Evolutionary conservation across 2,888 invertebrate species (phyloP).

Genomic region (Aplocera efformata): DNA sequence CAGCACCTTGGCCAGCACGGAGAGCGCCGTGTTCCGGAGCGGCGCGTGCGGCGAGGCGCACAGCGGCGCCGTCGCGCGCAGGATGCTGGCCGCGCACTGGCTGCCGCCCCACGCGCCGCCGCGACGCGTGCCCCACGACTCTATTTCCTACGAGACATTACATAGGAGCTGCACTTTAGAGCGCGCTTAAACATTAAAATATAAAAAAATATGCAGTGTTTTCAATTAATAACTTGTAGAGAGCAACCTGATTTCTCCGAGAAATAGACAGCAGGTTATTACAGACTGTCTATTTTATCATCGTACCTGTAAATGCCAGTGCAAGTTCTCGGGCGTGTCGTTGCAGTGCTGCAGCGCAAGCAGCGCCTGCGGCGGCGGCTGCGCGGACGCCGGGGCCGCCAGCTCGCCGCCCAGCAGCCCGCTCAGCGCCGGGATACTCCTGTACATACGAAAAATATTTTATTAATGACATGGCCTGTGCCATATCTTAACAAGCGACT

Average conservation of each 20-base stretch:
- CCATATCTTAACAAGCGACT: too few relatives aligned
- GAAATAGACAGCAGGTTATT: too few relatives aligned
- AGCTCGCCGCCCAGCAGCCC: constrained; percentile 45
- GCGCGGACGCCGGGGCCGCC: constrained; percentile 46
- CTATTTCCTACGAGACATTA: constrained; percentile 52
- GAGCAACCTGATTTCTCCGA: too few relatives aligned
- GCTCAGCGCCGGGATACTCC: constrained; percentile 51
- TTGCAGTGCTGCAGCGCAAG: constrained; percentile 52
- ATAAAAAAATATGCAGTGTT: too few relatives aligned
- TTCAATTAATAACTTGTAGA: too few relatives aligned
- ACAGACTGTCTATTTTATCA: too few relatives aligned
- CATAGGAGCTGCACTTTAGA: background rate
- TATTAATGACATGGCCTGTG: too few relatives aligned
- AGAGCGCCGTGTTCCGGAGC: constrained; percentile 86
- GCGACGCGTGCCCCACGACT: constrained; percentile 66
- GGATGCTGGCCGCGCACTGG: constrained; percentile 38
- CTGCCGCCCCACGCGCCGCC: constrained; percentile 72
- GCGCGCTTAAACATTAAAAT: too few relatives aligned
- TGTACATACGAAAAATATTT: constrained; percentile 13
- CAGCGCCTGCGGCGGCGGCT: constrained; percentile 64
- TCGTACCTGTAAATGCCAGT: constrained; percentile 51
- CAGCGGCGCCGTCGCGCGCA: constrained; percentile 75
- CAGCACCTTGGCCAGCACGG: constrained; percentile 76
- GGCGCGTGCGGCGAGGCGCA: constrained; percentile 67
- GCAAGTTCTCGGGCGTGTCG: constrained; percentile 52